phyloP scores from a whole-genome alignment of 1,140 invertebrate genomes.

The Drosophila bifasciata region DNA sequence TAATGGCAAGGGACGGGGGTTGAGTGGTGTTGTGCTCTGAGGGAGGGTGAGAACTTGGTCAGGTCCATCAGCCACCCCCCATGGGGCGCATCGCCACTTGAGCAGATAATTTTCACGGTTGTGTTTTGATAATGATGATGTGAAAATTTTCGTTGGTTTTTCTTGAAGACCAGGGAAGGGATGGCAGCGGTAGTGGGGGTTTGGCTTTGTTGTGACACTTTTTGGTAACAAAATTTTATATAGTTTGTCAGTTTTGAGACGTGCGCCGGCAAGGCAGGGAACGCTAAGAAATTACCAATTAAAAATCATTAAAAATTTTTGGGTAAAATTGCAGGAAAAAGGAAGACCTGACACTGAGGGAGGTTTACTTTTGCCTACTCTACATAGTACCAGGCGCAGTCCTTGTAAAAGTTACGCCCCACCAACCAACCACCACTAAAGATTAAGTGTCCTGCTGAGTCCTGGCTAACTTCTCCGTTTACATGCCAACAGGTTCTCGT shows the following conservation, averaged over 20 bases:
- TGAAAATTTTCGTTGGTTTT: slow-evolving; percentile 68
- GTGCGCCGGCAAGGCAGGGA: neutral
- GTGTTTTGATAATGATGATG: slow-evolving; percentile 77
- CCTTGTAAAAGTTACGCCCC: slow-evolving; percentile 13
- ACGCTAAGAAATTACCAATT: slow-evolving; percentile 60
- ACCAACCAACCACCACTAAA: slow-evolving; percentile 22
- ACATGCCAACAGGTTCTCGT: slow-evolving; percentile 63
- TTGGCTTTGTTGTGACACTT: slow-evolving; percentile 38
- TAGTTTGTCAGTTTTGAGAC: slow-evolving; percentile 48
- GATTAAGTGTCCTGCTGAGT: slow-evolving; percentile 19
- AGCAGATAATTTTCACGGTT: slow-evolving; percentile 80
- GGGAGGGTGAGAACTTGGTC: slow-evolving; percentile 58
- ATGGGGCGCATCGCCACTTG: slow-evolving; percentile 52
- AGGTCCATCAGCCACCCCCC: slow-evolving; percentile 31
- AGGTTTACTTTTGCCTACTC: neutral
- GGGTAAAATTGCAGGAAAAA: neutral
- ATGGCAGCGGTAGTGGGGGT: neutral
- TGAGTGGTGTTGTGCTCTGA: slow-evolving; percentile 22
- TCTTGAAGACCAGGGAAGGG: slow-evolving; percentile 17
- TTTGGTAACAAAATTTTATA: slow-evolving; percentile 31
- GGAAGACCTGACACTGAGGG: too few relatives aligned
- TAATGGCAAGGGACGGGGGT: slow-evolving; percentile 4
- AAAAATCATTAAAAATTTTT: slow-evolving; percentile 60
- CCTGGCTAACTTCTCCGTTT: slow-evolving; percentile 50
- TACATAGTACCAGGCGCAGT: neutral